Conservation (phyloP, 2,113 vertebrate genomes). For the Mustela lutreola region DNA sequence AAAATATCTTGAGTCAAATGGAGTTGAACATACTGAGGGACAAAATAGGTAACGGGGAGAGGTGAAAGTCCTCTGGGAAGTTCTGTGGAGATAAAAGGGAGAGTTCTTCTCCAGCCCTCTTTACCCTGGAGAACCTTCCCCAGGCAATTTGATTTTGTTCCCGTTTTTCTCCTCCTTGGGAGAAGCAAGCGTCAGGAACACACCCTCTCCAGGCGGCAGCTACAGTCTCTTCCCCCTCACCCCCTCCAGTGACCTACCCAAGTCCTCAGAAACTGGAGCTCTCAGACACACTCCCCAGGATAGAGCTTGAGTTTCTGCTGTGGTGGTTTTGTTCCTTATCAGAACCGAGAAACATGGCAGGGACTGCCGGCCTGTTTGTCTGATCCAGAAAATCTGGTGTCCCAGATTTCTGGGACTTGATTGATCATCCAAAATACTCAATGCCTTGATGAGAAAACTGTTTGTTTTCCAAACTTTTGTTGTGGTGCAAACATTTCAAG, state of each 20-base stretch:
- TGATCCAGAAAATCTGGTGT: not conserved
- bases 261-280: not conserved
- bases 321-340: not conserved
- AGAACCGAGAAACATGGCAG: not conserved
- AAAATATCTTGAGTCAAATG: not conserved
- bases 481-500: not conserved
- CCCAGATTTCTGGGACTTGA: not conserved
- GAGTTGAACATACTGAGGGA: not conserved
- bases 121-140: not conserved
- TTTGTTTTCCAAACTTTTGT: not conserved
- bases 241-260: not conserved
- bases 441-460: not conserved
- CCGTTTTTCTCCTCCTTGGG: not conserved
- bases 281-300: not conserved
- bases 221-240: not conserved
- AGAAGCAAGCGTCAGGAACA: not conserved
- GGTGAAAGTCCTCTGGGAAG: slow-evolving; percentile 32
- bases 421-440: not conserved
- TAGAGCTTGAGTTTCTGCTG: not conserved
- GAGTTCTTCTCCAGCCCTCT: not conserved
- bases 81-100: not conserved
- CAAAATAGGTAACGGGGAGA: not conserved
- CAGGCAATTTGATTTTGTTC: not conserved
- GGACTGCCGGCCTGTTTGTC: not conserved
- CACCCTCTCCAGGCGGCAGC: not conserved